Base-by-base conservation (phyloP, 2,888 invertebrate species). In the Frankliniella fusca region DNA sequence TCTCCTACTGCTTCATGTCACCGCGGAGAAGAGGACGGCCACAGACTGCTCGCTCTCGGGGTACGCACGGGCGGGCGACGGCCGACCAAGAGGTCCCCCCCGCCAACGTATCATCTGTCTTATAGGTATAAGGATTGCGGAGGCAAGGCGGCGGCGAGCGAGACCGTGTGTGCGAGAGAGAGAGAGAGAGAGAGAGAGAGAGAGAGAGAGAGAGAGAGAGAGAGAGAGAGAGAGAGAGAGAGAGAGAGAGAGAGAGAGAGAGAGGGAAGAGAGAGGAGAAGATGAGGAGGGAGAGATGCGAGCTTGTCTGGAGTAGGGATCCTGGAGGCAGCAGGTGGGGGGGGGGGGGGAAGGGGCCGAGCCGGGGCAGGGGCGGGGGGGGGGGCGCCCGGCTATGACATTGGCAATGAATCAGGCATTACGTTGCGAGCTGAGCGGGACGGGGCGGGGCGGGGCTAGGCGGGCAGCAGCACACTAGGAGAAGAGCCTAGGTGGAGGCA, bases 381-480 rank as follows among this genome's bases (percentile, higher is more conserved):
- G 5, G 3, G 3, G 38, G 38, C 38, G 38, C 3, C 38, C 38
- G 15, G 54, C 54, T 15, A 27, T 9, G 70, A 76, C 70, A 76
- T 76, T 76, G 70, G 70, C 70, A 76, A 76, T 76, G 70, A 76
- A 27, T 27, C 23, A 27, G 70, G 70, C 27, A 76, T 76, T 27
- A 23, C 23, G 27, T 70, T 70, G 11, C 70, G 11, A 20, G 70
- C 70, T 27, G 70, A 23, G 70, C 70, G 15, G 61, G 20, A n/a
- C 15, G n/a, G n/a, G n/a, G n/a, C n/a, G n/a, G n/a, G n/a, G n/a
- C n/a, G n/a, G n/a, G n/a, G n/a, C n/a, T n/a, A n/a, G n/a, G n/a
- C n/a, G n/a, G n/a, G n/a, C n/a, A n/a, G n/a, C n/a, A n/a, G n/a
- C n/a, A n/a, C 38, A 38, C 38, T 5, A 38, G 38, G 38, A 5